Evolutionary conservation across 2,113 vertebrate genomes (phyloP), one percentile per base, ranked within the genome.

Genomic region (Oostethus manadensis): DNA sequence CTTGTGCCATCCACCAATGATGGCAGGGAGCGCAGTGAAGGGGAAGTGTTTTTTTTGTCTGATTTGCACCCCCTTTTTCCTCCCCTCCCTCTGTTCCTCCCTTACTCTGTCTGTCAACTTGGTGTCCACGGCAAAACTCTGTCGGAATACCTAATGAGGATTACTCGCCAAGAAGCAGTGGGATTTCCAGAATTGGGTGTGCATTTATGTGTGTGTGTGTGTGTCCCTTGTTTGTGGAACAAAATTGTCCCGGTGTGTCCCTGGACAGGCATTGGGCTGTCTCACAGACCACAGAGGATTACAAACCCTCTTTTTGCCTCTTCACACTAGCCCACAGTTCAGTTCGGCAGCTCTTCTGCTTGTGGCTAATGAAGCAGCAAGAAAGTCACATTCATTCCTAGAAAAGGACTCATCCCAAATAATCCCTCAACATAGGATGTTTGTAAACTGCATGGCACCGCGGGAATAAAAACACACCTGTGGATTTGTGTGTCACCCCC

Each of bases 241-340:
- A 87, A 81, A 89, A 84, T 84, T 84, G 80, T 80, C 81, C 79
- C 79, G 79, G 81, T 86, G 80, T 82, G 81, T 85, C 75, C 74
- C 63, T 64, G 85, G 84, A 86, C 81, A 87, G 84, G 87, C 79
- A 81, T 78, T 74, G 86, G 81, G 88, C 79, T 79, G 70, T 67
- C 81, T 76, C 76, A 74, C 63, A 71, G 76, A 76, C 76, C 61
- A 77, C 68, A 76, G 76, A 78, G 82, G 85, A 87, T 87, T 86
- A 88, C 85, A 87, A 87, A 85, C 87, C 81, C 79, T 83, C 80
- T 81, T 76, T 87, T 85, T 88, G 80, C 84, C 77, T 85, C 80
- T 77, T 85, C 85, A 84, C 85, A 84, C 85, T 84, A 77, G 81
- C 77, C 72, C 74, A 83, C 80, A 85, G 81, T 80, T 33, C 29